These are phyloP conservation scores for Nemotelus pantherinus DNA, from an alignment of 2,888 invertebrate species.

Conservation along the genomic window DNA sequence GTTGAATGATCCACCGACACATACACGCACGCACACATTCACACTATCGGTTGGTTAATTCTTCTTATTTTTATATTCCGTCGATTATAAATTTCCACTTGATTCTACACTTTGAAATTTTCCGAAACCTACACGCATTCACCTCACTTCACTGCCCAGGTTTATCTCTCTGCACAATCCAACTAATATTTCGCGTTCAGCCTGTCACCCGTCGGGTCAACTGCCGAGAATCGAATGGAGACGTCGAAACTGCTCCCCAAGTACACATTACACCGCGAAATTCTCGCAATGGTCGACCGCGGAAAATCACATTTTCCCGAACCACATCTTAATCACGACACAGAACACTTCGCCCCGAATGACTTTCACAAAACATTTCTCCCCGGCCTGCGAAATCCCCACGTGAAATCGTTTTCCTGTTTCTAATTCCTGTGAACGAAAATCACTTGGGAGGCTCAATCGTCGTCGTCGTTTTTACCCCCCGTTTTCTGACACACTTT, in stretches of 20 bases:
- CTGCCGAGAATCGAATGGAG: constrained; percentile 13
- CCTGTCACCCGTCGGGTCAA: constrained; percentile 24
- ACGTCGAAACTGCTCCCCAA: constrained; percentile 18
- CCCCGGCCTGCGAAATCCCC: not conserved
- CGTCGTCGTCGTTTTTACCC: constrained; percentile 20
- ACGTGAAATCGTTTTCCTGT: constrained; percentile 14
- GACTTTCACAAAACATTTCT: not conserved
- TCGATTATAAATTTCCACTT: constrained; percentile 22
- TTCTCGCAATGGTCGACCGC: constrained; percentile 20
- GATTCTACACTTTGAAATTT: constrained; percentile 12
- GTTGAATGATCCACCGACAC: constrained; percentile 1
- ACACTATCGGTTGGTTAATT: constrained; percentile 24
- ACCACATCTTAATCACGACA: not conserved
- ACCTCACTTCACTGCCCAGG: not conserved
- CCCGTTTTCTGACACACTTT: constrained; percentile 41
- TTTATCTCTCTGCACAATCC: not conserved
- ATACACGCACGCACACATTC: constrained; percentile 1
- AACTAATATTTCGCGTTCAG: not conserved
- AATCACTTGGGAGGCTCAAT: constrained; percentile 21
- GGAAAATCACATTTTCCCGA: constrained; percentile 24
- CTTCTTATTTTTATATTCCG: constrained; percentile 34
- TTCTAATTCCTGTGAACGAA: constrained; percentile 6
- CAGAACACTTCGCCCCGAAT: not conserved
- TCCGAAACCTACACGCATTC: constrained; percentile 14
- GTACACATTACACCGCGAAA: constrained; percentile 11